phyloP scores from a whole-genome alignment of 2,113 vertebrate species.

The Strix aluco region DNA sequence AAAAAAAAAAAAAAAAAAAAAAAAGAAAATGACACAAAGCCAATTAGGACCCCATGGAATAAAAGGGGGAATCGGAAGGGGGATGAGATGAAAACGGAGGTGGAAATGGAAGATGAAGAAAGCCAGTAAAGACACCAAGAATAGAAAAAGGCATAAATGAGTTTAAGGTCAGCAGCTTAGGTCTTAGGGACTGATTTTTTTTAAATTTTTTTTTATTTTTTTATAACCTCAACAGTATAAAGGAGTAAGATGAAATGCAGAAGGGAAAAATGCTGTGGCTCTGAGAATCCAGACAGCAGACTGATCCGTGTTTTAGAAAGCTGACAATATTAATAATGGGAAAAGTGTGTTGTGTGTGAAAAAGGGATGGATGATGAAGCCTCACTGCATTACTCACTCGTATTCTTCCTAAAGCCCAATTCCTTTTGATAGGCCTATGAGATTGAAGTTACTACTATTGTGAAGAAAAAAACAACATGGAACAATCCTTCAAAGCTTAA shows the following conservation, averaged over 20 bases:
- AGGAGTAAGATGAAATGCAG: background rate
- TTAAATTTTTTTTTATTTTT: background rate
- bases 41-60: background rate
- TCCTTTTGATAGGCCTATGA: background rate
- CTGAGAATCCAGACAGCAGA: background rate
- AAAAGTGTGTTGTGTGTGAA: background rate
- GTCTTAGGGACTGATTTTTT: background rate
- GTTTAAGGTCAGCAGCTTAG: background rate
- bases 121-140: background rate
- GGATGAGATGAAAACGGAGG: background rate
- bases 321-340: background rate
- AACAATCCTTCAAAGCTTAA: background rate
- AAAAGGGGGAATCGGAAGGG: background rate
- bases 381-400: background rate
- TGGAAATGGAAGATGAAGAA: conserved; percentile 1
- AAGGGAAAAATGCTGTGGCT: background rate
- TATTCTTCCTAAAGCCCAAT: background rate
- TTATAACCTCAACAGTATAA: background rate
- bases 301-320: background rate
- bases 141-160: conserved; percentile 1
- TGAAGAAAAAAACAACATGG: background rate
- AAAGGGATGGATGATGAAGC: background rate
- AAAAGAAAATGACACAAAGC: background rate
- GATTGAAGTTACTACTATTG: background rate
- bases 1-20: background rate